These are phyloP conservation scores for Stratiomys singularior DNA, from an alignment of 2,888 invertebrate species.

Conservation along the genomic window DNA sequence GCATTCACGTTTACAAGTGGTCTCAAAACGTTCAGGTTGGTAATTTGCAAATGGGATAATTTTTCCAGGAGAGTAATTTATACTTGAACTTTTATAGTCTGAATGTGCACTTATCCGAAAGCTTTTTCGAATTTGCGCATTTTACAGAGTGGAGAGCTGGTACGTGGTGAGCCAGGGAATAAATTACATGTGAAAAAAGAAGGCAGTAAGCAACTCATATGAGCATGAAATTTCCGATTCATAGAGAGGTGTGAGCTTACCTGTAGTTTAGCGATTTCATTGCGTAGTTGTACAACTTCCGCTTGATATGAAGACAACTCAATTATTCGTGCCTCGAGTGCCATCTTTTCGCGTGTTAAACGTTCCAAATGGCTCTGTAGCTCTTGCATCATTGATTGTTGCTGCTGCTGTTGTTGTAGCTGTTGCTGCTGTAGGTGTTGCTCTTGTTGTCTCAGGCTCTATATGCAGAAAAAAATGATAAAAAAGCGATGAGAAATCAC, in stretches of 20 bases:
- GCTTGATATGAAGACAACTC: constrained; percentile 74
- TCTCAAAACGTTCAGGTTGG: neutral
- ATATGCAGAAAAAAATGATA: neutral
- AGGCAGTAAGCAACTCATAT: neutral
- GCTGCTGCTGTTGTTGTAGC: constrained; percentile 57
- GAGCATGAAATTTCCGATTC: neutral
- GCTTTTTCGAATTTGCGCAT: too few species aligned
- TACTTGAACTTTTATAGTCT: too few species aligned
- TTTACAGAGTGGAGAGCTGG: too few species aligned
- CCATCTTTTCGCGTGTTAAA: constrained; percentile 73
- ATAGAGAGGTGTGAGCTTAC: constrained; percentile 61
- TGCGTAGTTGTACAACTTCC: constrained; percentile 74
- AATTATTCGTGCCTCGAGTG: constrained; percentile 71
- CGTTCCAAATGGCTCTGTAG: constrained; percentile 73
- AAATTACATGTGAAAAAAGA: too few species aligned
- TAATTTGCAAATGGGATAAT: too few species aligned
- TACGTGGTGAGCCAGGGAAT: too few species aligned
- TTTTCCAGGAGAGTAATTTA: too few species aligned
- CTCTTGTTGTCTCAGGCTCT: neutral
- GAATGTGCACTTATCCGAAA: too few species aligned
- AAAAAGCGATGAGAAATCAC: too few species aligned
- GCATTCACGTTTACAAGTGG: neutral
- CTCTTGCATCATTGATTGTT: constrained; percentile 68
- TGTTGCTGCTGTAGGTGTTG: constrained; percentile 46
- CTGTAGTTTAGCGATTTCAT: constrained; percentile 77